A percentile compares a stretch with the other conserved stretches of the same genome.
Evolutionary conservation across 2,113 vertebrate species (phyloP).

Genomic region (Procapra przewalskii): DNA sequence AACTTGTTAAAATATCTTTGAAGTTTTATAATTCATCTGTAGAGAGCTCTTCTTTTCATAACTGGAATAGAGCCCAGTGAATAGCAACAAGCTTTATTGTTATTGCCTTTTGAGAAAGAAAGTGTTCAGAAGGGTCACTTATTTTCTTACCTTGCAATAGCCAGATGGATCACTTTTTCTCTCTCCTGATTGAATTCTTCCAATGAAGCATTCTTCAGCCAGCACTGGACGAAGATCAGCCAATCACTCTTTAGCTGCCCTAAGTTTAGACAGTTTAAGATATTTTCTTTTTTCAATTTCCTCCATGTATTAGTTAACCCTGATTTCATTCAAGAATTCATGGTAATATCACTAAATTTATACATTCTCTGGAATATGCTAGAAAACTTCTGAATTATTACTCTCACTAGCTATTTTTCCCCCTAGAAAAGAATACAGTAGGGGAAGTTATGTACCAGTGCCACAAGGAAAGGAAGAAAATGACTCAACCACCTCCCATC

Average conservation of each 20-base stretch:
- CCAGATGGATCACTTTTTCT: background rate
- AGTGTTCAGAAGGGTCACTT: background rate
- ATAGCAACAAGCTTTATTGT: background rate
- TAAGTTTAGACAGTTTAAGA: background rate
- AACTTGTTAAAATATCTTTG: conserved; percentile 46
- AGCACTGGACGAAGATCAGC: background rate
- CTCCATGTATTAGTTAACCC: background rate
- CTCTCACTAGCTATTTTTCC: background rate
- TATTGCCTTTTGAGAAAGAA: background rate
- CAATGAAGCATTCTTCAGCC: background rate
- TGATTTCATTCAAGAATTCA: background rate
- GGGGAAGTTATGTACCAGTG: too few relatives aligned
- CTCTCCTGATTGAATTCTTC: background rate
- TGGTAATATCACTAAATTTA: background rate
- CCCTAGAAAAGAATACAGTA: background rate
- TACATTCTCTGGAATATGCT: background rate
- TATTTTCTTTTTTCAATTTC: background rate
- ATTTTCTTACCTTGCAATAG: background rate
- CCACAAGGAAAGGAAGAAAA: background rate
- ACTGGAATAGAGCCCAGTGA: background rate
- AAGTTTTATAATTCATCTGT: conserved; percentile 18
- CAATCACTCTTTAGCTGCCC: background rate
- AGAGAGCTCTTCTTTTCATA: background rate
- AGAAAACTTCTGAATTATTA: background rate
- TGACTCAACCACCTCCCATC: background rate